Evolutionary conservation across 2,888 invertebrate genomes (phyloP), one percentile per base, ranked within the genome.

Genomic region (Brachycybe producta): DNA sequence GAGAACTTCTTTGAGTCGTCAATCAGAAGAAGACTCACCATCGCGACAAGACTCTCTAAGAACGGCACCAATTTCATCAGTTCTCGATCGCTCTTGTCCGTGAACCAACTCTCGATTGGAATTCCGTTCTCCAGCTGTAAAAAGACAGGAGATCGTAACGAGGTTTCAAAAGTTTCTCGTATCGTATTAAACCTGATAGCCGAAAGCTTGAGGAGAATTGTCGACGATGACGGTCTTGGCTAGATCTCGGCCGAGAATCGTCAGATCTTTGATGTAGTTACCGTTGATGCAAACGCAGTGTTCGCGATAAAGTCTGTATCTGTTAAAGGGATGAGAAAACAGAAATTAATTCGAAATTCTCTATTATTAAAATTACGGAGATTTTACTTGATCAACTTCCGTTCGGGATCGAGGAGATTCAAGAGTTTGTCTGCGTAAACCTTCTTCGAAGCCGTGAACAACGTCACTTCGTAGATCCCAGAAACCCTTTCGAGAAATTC

Each of bases 101-200:
- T 80, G 69, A 92, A 95, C 94, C 94, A 94, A 67, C 90, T 90
- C 72, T 91, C 91, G 58, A 95, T 94, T 0, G 94, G 94, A 58
- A 94, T 92, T 24, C 94, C 94, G 70, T 94, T 94, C 69, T 91
- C 88, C 52, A 92, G 68, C 80, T 90, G 75, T 53, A 72, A 71
- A 55, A 55, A 38, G 38, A 11, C 17, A 38, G 7, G 7, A 38
- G 32, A n/a, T 8, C n/a, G 32, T n/a, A 8, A 30, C 32, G 8
- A 30, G 32, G 32, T 30, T 30, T n/a, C 32, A 8, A 30, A 30
- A 11, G n/a, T n/a, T n/a, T n/a, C n/a, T n/a, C n/a, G n/a, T n/a
- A n/a, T n/a, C n/a, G n/a, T n/a, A 44, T 13, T 13, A 65, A 67
- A 81, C 81, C 73, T 84, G 84, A 68, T 84, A 84, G 54, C 92